Percentiles rank a stretch among this genome's conserved stretches.
Evolutionary conservation across 2,113 vertebrate genomes (phyloP).

Genomic region (Anser cygnoides): DNA sequence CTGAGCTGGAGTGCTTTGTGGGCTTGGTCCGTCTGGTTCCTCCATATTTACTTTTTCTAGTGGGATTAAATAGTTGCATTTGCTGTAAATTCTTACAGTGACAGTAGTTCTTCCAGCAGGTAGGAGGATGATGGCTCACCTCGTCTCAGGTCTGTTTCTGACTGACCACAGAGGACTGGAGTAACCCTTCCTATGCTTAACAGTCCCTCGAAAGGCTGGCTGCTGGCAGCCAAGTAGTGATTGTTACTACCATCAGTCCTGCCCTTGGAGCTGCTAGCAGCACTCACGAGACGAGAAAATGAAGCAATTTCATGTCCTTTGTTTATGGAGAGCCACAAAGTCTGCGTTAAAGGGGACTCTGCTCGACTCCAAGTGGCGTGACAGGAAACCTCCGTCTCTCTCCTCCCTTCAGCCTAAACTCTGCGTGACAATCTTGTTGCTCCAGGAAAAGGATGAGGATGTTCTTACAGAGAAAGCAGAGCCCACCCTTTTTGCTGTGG

Average conservation of each 20-base stretch:
- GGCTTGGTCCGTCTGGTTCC: not conserved
- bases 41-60: not conserved
- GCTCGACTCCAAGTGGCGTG: rapidly evolving
- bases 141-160: not conserved
- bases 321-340: not conserved
- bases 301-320: not conserved
- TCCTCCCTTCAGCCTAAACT: not conserved
- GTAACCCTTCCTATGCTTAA: not conserved
- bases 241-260: not conserved
- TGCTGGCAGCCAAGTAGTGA: not conserved
- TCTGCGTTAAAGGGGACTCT: not conserved
- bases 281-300: not conserved
- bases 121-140: not conserved
- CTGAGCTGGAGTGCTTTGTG: not conserved
- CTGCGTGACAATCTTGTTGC: not conserved
- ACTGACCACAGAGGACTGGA: not conserved
- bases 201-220: not conserved
- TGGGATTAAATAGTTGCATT: not conserved
- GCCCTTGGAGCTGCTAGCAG: not conserved
- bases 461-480: not conserved
- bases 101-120: not conserved
- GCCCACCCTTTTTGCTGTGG: not conserved
- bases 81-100: not conserved
- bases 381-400: not conserved
- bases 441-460: not conserved